A percentile compares a stretch with the other conserved stretches of the same genome.
These are phyloP conservation scores for Deroplatys truncata DNA, from an alignment of 2,888 invertebrate species.

Conservation along the genomic window DNA sequence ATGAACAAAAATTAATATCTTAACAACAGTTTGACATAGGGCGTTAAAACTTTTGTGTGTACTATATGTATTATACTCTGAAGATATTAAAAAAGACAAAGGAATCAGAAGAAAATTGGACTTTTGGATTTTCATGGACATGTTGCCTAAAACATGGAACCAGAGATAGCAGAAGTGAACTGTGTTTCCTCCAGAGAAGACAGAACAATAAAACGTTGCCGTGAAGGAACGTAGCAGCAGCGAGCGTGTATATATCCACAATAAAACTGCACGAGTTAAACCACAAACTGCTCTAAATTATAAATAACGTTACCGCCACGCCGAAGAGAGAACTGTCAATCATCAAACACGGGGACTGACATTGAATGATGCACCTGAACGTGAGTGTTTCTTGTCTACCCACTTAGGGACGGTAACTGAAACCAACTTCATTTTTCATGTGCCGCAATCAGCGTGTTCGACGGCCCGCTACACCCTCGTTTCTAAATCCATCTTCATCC, in stretches of 20 bases:
- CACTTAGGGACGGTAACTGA: background rate
- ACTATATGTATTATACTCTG: no score
- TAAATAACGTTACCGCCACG: background rate
- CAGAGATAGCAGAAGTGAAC: no score
- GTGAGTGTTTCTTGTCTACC: background rate
- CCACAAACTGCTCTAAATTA: background rate
- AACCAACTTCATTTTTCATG: background rate
- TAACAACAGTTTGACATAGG: no score
- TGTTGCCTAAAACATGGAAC: no score
- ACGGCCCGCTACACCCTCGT: background rate
- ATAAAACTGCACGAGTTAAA: background rate
- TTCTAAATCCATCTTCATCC: background rate
- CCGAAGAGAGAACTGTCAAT: background rate
- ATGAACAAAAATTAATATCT: no score
- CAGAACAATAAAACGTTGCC: no score
- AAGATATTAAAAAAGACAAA: no score
- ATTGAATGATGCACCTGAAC: background rate
- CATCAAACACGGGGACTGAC: background rate
- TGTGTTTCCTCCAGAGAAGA: no score
- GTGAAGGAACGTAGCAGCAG: no score
- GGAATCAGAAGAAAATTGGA: no score
- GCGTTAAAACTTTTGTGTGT: no score
- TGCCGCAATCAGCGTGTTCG: background rate
- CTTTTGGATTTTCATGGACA: no score
- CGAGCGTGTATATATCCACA: background rate